Conservation (phyloP, 1,140 invertebrate species). For the Proales similis region DNA sequence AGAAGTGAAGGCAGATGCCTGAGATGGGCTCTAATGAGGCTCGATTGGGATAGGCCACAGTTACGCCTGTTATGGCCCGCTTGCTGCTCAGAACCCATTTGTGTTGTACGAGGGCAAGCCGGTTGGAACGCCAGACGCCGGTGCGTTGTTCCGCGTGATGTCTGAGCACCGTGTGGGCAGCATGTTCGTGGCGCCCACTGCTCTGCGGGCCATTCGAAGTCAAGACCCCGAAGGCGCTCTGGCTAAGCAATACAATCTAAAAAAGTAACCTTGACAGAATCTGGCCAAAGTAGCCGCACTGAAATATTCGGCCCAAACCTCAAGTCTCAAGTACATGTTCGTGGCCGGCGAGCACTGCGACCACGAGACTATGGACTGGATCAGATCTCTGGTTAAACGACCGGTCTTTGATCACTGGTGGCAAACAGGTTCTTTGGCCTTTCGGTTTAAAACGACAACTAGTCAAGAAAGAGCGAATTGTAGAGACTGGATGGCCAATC, state of each 20-base stretch:
- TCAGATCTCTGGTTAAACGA: slow-evolving; percentile 67
- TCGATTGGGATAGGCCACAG: slow-evolving; percentile 82
- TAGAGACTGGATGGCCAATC: slow-evolving; percentile 80
- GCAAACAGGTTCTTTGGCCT: slow-evolving; percentile 63
- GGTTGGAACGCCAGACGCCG: slow-evolving; percentile 79
- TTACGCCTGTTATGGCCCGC: slow-evolving; percentile 82
- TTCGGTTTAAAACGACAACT: not conserved
- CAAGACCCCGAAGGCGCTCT: slow-evolving; percentile 44
- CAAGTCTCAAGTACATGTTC: slow-evolving; percentile 69
- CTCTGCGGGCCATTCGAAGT: slow-evolving; percentile 70
- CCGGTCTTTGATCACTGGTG: slow-evolving; percentile 89
- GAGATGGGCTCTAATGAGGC: not conserved
- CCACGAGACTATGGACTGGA: slow-evolving; percentile 78
- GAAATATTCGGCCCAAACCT: slow-evolving; percentile 38
- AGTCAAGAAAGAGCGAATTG: not conserved
- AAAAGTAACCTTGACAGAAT: slow-evolving; percentile 35
- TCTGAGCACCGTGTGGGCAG: slow-evolving; percentile 73
- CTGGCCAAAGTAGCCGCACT: not conserved
- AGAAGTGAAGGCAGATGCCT: not conserved
- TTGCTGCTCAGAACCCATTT: slow-evolving; percentile 71
- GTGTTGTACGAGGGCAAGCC: slow-evolving; percentile 90
- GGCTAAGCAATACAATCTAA: slow-evolving; percentile 40
- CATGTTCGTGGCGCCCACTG: slow-evolving; percentile 81
- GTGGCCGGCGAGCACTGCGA: slow-evolving; percentile 89
- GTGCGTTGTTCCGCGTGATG: slow-evolving; percentile 81